Conservation (phyloP, 2,113 vertebrate genomes). For the Rhagologus leucostigma region DNA sequence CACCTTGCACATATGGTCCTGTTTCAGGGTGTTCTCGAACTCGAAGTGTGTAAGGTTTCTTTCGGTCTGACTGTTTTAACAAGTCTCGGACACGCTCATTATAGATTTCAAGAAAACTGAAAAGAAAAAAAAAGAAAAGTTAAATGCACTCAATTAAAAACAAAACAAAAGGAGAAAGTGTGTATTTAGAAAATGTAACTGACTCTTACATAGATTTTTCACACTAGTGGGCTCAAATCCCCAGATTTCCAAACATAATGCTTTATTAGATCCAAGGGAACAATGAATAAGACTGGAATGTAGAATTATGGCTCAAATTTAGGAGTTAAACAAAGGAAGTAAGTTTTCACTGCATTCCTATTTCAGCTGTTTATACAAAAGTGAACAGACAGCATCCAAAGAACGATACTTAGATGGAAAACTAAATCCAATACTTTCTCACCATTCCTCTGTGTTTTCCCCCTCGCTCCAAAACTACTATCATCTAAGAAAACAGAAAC, state of each 20-base stretch:
- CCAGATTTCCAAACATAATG: neutral
- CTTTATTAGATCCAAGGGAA: neutral
- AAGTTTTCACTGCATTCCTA: neutral
- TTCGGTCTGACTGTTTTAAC: conserved; percentile 77
- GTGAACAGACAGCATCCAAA: neutral
- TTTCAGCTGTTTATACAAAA: neutral
- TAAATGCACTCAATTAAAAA: neutral
- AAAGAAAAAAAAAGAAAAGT: neutral
- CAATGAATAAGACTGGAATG: rapidly evolving
- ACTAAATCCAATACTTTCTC: neutral
- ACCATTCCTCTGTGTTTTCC: neutral
- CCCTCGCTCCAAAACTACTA: neutral
- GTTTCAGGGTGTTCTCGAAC: conserved; percentile 80
- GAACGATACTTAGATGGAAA: neutral
- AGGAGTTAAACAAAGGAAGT: neutral
- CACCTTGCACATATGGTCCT: conserved; percentile 95
- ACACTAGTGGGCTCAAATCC: neutral
- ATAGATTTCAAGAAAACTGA: conserved; percentile 97
- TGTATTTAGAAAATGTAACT: neutral
- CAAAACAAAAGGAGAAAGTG: neutral
- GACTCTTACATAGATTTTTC: neutral
- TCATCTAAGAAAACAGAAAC: neutral
- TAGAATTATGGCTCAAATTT: neutral
- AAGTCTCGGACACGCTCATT: conserved; percentile 94
- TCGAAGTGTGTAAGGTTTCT: conserved; percentile 79